Percentiles rank a stretch among this genome's conserved stretches.
phyloP scores from a whole-genome alignment of 1,140 invertebrate genomes.

The Colletes gigas region DNA sequence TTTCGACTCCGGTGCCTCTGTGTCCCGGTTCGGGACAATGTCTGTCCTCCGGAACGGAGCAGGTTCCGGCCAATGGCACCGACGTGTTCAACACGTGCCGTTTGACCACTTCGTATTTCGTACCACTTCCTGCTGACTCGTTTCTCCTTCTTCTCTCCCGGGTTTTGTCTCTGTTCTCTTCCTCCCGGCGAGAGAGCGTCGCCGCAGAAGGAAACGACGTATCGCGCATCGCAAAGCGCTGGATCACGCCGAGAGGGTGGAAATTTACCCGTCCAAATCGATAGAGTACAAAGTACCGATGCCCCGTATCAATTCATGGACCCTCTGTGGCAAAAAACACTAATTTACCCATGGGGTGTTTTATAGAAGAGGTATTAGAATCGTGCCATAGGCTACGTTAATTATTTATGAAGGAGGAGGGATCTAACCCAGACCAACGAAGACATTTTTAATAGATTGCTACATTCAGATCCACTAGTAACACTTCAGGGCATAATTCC shows the following conservation, averaged over 20 bases:
- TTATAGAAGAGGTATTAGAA: too few relatives aligned
- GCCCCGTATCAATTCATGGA: too few relatives aligned
- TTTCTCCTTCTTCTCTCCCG: slow-evolving; percentile 19
- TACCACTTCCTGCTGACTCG: slow-evolving; percentile 61
- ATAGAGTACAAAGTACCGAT: too few relatives aligned
- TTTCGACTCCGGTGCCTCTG: slow-evolving; percentile 18
- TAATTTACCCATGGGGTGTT: too few relatives aligned
- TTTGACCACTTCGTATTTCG: slow-evolving; percentile 63
- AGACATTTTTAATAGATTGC: too few relatives aligned
- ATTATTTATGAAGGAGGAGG: too few relatives aligned
- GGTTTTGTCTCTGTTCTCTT: slow-evolving; percentile 31
- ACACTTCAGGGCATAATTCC: too few relatives aligned
- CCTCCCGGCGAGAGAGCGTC: slow-evolving; percentile 24
- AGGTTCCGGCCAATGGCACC: slow-evolving; percentile 62
- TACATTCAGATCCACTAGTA: too few relatives aligned
- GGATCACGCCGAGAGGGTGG: neutral
- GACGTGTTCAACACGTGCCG: slow-evolving; percentile 68
- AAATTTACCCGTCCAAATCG: neutral
- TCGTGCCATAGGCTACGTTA: too few relatives aligned
- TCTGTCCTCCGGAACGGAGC: slow-evolving; percentile 30
- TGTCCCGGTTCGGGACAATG: slow-evolving; percentile 39
- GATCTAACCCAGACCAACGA: too few relatives aligned
- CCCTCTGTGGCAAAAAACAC: too few relatives aligned
- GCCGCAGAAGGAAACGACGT: slow-evolving; percentile 58
- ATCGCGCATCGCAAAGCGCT: slow-evolving; percentile 53